Evolutionary conservation across 2,888 invertebrate species (phyloP), one percentile per base, ranked within the genome.

Genomic region (Cephus runcator): DNA sequence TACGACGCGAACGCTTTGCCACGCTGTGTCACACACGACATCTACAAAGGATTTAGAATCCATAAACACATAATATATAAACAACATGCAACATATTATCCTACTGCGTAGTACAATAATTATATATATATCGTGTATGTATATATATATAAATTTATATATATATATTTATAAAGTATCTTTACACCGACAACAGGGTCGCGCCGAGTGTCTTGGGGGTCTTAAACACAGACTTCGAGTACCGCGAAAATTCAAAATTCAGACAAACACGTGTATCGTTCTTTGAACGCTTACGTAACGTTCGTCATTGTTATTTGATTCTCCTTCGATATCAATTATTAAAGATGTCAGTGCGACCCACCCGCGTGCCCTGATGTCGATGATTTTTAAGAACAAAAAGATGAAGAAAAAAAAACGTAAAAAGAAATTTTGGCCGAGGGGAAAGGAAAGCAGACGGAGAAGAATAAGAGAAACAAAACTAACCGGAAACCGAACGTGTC

Each of bases 1-100:
- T 34, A 23, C 74, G 23, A 23, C 35, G 74, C n/a, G 36, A 73
- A 74, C 74, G 35, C 74, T 31, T 75, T 30, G 34, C 68, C 75
- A 69, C 84, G 84, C 83, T 85, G 87, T 87, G 85, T 89, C 88
- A 88, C 87, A 88, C 87, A 90, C 87, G 89, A 90, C 88, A 89
- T 89, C 86, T 85, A 90, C 88, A 85, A 87, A 88, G 90, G 90
- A 89, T 90, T 90, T 89, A 88, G 84, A 90, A 90, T 90, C 89
- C 88, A 85, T 89, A 89, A 91, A 91, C 90, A 91, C 91, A 89
- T 89, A 91, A 88, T 90, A 91, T 89, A 89, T 89, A 88, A 91
- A 91, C 90, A 91, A 91, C 91, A 91, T 91, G 89, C 90, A 91
- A 91, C 91, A 91, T 90, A 90, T 90, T 90, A 90, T 85, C 87